Percentiles rank a stretch among this genome's conserved stretches.
Conservation (phyloP, 1,140 invertebrate genomes). For the Nasonia giraulti region DNA sequence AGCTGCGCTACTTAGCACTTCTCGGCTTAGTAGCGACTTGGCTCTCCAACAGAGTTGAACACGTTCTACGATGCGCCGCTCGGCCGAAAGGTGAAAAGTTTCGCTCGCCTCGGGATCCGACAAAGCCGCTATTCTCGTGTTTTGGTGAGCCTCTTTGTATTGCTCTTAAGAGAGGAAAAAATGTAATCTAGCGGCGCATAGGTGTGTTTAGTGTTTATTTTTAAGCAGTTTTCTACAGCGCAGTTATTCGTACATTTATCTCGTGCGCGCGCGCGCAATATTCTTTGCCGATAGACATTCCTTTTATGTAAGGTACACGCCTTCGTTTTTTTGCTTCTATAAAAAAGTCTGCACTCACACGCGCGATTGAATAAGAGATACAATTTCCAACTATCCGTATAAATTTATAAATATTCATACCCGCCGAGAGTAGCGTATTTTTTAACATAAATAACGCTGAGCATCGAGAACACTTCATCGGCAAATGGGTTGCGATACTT, state of each 20-base stretch:
- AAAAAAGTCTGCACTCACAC: slow-evolving; percentile 27
- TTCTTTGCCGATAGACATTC: background rate
- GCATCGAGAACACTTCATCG: background rate
- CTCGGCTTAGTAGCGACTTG: background rate
- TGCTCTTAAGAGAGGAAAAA: background rate
- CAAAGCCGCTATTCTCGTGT: slow-evolving; percentile 29
- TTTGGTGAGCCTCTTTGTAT: background rate
- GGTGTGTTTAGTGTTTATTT: background rate
- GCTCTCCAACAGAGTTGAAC: background rate
- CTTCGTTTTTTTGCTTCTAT: slow-evolving; percentile 17
- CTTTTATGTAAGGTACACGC: slow-evolving; percentile 14
- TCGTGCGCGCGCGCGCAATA: no score
- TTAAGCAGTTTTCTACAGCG: background rate
- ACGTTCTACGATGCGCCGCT: background rate
- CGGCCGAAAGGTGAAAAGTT: slow-evolving; percentile 6
- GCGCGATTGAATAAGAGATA: slow-evolving; percentile 2
- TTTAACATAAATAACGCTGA: background rate
- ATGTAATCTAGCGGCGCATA: background rate
- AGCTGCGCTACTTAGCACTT: background rate
- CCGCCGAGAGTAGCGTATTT: background rate
- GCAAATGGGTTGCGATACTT: background rate
- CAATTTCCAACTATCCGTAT: slow-evolving; percentile 2
- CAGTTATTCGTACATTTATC: no score
- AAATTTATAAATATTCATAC: slow-evolving; percentile 34
- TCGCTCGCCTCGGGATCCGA: slow-evolving; percentile 13